Conservation (phyloP, 92 coral and sea anemone genomes). For the Galaxea fascicularis region DNA sequence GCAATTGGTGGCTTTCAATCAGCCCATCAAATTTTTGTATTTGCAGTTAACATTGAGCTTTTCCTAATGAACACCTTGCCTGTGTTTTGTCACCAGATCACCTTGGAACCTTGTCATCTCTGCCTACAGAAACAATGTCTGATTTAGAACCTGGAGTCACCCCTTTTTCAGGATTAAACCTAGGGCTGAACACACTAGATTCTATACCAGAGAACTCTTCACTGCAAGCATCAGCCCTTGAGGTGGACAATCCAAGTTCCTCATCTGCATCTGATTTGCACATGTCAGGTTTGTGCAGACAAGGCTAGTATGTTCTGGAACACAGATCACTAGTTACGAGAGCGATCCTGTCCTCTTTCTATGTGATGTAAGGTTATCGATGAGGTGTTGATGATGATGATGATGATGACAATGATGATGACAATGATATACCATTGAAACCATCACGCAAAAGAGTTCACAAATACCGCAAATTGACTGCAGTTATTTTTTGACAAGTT, state of each 20-base stretch:
- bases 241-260: not conserved
- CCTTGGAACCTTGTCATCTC: not conserved
- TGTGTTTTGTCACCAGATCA: not conserved
- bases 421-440: too few species aligned
- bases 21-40: not conserved
- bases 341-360: too few species aligned
- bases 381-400: too few species aligned
- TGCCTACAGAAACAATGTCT: not conserved
- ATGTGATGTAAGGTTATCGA: too few species aligned
- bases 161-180: not conserved
- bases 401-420: too few species aligned
- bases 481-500: too few species aligned
- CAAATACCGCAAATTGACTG: too few species aligned
- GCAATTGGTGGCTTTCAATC: not conserved
- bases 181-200: not conserved
- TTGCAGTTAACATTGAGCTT: not conserved
- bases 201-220: not conserved
- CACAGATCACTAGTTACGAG: too few species aligned
- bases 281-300: slow-evolving; percentile 29
- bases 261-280: slow-evolving; percentile 39
- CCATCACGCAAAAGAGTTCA: too few species aligned
- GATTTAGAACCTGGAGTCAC: not conserved
- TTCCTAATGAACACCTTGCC: not conserved
- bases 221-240: slow-evolving; percentile 9
- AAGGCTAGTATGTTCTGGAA: too few species aligned